A percentile compares a stretch with the other conserved stretches of the same genome.
These are phyloP conservation scores for Macropus fuliginosus DNA, from an alignment of 2,797 vertebrate genomes.

Conservation along the genomic window DNA sequence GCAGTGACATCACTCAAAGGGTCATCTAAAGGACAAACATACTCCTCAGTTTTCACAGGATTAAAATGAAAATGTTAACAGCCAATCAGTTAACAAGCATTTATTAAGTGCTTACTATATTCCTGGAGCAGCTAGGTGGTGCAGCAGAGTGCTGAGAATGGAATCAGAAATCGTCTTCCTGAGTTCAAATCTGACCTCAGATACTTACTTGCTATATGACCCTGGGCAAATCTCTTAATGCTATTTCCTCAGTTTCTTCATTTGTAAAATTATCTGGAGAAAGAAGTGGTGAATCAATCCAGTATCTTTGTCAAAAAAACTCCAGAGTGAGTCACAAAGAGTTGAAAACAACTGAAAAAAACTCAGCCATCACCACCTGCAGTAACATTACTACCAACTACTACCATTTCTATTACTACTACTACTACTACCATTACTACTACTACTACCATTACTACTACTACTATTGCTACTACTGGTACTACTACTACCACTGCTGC, in stretches of 20 bases:
- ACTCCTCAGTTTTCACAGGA: background rate
- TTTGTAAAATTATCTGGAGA: background rate
- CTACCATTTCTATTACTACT: too few species aligned
- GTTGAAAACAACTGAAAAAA: background rate
- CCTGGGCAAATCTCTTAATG: background rate
- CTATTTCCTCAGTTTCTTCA: background rate
- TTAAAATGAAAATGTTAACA: background rate
- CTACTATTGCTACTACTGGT: too few species aligned
- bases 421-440: too few species aligned
- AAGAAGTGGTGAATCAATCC: background rate
- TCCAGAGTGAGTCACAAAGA: background rate
- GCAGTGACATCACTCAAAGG: too few species aligned
- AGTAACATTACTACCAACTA: too few species aligned
- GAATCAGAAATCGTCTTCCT: background rate
- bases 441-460: too few species aligned
- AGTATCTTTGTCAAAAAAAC: background rate
- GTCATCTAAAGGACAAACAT: background rate
- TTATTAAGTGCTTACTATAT: background rate
- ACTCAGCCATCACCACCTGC: background rate
- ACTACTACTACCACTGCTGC: too few species aligned
- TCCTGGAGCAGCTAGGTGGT: background rate
- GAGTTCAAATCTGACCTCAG: background rate
- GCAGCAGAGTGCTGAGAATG: background rate
- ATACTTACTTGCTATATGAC: background rate
- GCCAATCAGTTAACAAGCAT: background rate